Evolutionary conservation across 2,888 invertebrate genomes (phyloP).

Genomic region (Lithophane ornitopus): DNA sequence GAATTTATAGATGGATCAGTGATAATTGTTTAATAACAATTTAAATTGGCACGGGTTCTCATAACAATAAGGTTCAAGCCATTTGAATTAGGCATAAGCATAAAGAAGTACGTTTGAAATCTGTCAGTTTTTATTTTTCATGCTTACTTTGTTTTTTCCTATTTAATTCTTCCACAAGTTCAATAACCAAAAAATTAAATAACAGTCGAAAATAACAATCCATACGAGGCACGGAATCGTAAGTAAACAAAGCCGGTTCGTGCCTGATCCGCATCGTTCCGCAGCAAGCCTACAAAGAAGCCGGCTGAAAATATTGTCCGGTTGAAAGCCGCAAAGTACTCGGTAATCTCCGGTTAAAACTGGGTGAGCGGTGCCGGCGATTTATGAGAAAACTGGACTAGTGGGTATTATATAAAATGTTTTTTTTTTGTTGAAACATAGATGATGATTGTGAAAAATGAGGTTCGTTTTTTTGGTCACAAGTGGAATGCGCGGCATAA

Average conservation of each 20-base stretch:
- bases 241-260: conserved; percentile 58
- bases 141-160: neutral
- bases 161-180: neutral
- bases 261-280: conserved; percentile 13
- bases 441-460: conserved; percentile 14
- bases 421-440: conserved; percentile 24
- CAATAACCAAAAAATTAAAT: conserved; percentile 9
- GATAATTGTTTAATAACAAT: neutral
- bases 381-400: conserved; percentile 63
- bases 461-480: neutral
- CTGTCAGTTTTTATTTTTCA: neutral
- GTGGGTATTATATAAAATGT: conserved; percentile 51
- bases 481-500: neutral
- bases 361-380: conserved; percentile 67
- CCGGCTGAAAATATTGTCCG: conserved; percentile 78
- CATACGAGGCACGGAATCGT: conserved; percentile 28
- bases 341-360: conserved; percentile 79
- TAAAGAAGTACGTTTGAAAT: too few species aligned
- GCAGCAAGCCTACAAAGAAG: conserved; percentile 64
- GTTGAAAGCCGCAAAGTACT: conserved; percentile 82
- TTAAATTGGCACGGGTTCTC: neutral
- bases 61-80: too few species aligned
- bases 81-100: too few species aligned
- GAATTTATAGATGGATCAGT: neutral
- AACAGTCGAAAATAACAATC: conserved; percentile 43